Percentiles rank a stretch among this genome's conserved stretches.
Evolutionary conservation across 2,113 vertebrate genomes (phyloP).

Genomic region (Tupaia chinensis): DNA sequence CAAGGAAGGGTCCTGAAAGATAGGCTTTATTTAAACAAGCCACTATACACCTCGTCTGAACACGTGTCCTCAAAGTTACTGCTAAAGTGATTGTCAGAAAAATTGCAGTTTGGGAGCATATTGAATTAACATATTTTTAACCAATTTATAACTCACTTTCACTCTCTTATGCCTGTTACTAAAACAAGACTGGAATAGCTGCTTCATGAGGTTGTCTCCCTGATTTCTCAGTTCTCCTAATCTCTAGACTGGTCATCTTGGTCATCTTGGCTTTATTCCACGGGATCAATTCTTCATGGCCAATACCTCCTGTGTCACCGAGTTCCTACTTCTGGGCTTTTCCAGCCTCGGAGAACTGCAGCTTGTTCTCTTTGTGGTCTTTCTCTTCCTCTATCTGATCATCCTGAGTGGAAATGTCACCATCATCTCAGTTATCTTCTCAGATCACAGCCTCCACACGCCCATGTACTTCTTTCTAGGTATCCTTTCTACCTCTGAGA

Average conservation of each 20-base stretch:
- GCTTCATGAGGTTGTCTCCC: not conserved
- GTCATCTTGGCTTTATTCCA: not conserved
- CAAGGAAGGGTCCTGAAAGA: fast-evolving
- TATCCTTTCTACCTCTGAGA: slow-evolving; percentile 64
- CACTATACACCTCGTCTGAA: not conserved
- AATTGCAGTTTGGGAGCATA: not conserved
- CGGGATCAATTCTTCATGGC: not conserved
- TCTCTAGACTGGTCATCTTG: not conserved
- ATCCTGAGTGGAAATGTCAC: slow-evolving; percentile 68
- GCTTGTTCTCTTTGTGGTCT: slow-evolving; percentile 51
- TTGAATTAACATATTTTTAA: not conserved
- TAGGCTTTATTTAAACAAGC: not conserved
- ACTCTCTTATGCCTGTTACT: not conserved
- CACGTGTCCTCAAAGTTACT: not conserved
- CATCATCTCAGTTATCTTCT: slow-evolving; percentile 52
- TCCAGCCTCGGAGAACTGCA: slow-evolving; percentile 62
- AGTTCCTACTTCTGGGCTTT: slow-evolving; percentile 66
- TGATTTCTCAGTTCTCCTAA: not conserved
- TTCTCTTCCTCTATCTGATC: slow-evolving; percentile 61
- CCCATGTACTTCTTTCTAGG: slow-evolving; percentile 72
- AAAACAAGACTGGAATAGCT: not conserved
- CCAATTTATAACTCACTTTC: not conserved
- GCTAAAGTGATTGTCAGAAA: not conserved
- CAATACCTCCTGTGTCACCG: slow-evolving; percentile 60
- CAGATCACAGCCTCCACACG: slow-evolving; percentile 65